Evolutionary conservation across 2,888 invertebrate genomes (phyloP).

Genomic region (Caenorhabditis auriculariae): DNA sequence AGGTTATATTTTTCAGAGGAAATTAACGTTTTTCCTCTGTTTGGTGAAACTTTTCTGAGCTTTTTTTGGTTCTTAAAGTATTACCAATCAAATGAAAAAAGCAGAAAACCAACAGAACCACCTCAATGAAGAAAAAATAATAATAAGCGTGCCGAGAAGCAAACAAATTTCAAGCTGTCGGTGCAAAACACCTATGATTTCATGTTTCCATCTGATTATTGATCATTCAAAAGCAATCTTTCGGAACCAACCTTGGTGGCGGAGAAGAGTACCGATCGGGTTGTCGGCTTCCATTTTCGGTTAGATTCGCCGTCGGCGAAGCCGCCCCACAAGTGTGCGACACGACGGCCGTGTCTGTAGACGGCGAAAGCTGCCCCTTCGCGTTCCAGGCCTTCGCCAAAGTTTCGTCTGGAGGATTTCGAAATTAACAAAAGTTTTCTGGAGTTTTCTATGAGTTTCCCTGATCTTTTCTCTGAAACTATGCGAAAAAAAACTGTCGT

Average conservation of each 20-base stretch:
- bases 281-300: slow-evolving; percentile 63
- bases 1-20: too few relatives aligned
- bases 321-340: slow-evolving; percentile 66
- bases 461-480: not conserved
- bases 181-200: too few relatives aligned
- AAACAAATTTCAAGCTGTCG: too few relatives aligned
- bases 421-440: not conserved
- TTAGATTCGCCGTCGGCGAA: slow-evolving; percentile 63
- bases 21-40: too few relatives aligned
- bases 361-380: slow-evolving; percentile 65
- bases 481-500: not conserved
- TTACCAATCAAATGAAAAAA: too few relatives aligned
- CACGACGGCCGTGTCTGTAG: slow-evolving; percentile 63
- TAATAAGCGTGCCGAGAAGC: too few relatives aligned
- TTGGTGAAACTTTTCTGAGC: too few relatives aligned
- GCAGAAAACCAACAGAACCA: too few relatives aligned
- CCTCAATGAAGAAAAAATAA: too few relatives aligned
- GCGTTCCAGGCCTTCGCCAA: slow-evolving; percentile 62
- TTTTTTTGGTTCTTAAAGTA: too few relatives aligned
- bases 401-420: slow-evolving; percentile 61
- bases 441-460: not conserved
- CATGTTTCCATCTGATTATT: too few relatives aligned
- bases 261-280: slow-evolving; percentile 64
- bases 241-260: slow-evolving; percentile 61
- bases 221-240: not conserved